Base-by-base conservation (phyloP, 2,797 vertebrate species). In the Clarias laeviceps region DNA sequence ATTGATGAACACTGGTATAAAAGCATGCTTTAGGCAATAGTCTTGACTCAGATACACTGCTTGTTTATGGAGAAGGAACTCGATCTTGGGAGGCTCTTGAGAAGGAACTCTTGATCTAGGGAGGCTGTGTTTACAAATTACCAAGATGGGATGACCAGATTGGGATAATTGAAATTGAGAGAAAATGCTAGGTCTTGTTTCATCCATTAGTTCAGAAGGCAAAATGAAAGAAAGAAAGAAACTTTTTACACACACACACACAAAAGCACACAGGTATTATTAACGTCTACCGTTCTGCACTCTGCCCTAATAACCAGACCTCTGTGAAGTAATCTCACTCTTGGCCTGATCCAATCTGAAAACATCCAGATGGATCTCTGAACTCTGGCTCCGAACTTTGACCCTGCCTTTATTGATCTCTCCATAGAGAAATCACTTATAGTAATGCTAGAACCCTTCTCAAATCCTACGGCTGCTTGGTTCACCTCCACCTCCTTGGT, bases 281-380 rank as follows among this genome's bases (percentile, higher is more conserved):
- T 82, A 87, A 87, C 3, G 20, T 27, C 74, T 65, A 84, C 70
- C 59, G 37, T 73, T 84, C 82, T 73, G 34, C 81, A 90, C 73
- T 27, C 68, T 84, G 70, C 62, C 50, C 45, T 56, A 64, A 69
- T 64, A 69, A 18, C 20, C 77, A 68, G 80, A 76, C 77, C 82
- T 73, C 22, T 18, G 61, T 57, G n/a, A 79, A 64, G 50, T 54
- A 80, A 82, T 85, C 70, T 74, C 6, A 27, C 72, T 88, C 82
- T 83, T 69, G 40, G 69, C 54, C 70, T 82, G 74, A 87, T 84
- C 69, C 84, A 83, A 80, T 87, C 73, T 82, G 73, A 88, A 85
- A 88, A 80, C 37, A 70, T 86, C 80, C 82, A 88, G 82, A 85
- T 88, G 80, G 61, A 29, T 83, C 69, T 69, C 56, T 86, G 79